Evolutionary conservation across 2,113 vertebrate genomes (phyloP).

Genomic region (Elephas maximus): DNA sequence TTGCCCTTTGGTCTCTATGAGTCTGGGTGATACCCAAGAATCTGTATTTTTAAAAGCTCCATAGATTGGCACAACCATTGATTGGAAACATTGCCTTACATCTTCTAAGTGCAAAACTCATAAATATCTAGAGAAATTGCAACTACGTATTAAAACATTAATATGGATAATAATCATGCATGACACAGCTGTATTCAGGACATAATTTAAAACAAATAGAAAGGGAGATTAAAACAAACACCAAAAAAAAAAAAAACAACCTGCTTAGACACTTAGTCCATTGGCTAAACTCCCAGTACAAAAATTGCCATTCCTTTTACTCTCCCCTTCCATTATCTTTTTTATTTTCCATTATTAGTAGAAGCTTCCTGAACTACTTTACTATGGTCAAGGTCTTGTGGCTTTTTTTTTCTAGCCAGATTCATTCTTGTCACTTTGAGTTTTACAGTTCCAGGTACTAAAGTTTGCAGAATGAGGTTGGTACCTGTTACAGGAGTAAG

Average conservation of each 20-base stretch:
- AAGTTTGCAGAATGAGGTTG: neutral
- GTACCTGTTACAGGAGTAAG: neutral
- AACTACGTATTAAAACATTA: constrained; percentile 13
- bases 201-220: neutral
- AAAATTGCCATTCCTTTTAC: neutral
- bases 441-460: neutral
- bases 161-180: neutral
- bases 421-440: neutral
- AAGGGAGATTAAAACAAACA: neutral
- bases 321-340: neutral
- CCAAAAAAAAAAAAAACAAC: too few relatives aligned
- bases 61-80: neutral
- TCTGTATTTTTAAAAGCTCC: neutral
- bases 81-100: neutral
- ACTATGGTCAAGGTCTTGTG: neutral
- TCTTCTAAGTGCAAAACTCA: neutral
- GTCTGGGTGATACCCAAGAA: neutral
- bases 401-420: neutral
- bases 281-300: neutral
- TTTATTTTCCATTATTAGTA: neutral
- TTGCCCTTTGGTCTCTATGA: too few relatives aligned
- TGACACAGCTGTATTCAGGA: neutral
- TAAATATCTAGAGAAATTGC: neutral
- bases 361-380: neutral
- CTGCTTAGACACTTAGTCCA: neutral